Percentiles rank a stretch among this genome's conserved stretches.
These are phyloP conservation scores for Equus przewalskii DNA, from an alignment of 2,113 vertebrate species.

Conservation along the genomic window DNA sequence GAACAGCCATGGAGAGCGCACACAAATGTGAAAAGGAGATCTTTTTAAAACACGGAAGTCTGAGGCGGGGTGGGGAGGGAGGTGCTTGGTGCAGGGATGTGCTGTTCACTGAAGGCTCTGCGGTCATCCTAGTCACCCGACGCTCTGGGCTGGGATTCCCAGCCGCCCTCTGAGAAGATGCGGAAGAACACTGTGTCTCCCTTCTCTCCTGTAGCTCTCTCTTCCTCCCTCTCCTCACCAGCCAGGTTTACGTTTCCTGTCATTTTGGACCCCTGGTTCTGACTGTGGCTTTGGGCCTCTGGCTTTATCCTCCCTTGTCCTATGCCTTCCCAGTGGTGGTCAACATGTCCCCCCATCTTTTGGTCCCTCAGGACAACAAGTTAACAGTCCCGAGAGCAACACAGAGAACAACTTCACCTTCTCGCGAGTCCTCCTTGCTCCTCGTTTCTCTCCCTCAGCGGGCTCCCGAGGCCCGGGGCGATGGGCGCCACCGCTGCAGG, in stretches of 20 bases:
- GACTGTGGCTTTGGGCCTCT: not conserved
- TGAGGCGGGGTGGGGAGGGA: not conserved
- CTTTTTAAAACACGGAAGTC: constrained; percentile 25
- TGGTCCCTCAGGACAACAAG: not conserved
- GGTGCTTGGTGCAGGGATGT: not conserved
- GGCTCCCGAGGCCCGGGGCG: not conserved
- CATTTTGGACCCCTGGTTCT: not conserved
- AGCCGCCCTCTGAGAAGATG: not conserved
- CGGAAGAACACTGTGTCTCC: not conserved
- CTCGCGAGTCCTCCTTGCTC: not conserved
- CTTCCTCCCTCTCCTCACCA: too few relatives aligned
- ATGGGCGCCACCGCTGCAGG: not conserved
- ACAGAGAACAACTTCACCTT: not conserved
- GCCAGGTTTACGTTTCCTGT: not conserved
- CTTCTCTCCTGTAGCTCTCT: too few relatives aligned
- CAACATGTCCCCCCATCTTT: not conserved
- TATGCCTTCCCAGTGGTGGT: not conserved
- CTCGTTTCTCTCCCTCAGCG: not conserved
- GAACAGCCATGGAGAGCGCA: not conserved
- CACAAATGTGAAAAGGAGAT: not conserved
- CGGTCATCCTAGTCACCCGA: not conserved
- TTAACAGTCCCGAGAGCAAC: not conserved
- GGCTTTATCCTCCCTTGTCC: not conserved
- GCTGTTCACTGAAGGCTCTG: not conserved
- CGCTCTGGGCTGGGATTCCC: not conserved